Conservation (phyloP, 2,797 vertebrate species). For the Gambusia yucatana region DNA sequence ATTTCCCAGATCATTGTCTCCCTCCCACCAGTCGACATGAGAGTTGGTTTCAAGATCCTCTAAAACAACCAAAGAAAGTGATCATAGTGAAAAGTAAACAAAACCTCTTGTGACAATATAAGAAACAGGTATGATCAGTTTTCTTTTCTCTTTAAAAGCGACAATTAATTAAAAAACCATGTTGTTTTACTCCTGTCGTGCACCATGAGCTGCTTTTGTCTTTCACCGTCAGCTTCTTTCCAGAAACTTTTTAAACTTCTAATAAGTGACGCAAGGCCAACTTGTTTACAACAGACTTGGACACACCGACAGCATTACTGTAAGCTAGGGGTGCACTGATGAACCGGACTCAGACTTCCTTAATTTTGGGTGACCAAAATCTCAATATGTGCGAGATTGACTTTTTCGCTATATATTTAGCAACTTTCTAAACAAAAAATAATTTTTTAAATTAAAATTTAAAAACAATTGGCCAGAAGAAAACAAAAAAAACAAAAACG, state of each 20-base stretch:
- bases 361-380: not conserved
- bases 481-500: not conserved
- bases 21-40: not conserved
- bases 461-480: no score
- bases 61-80: slow-evolving; percentile 8
- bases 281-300: not conserved
- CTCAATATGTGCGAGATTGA: not conserved
- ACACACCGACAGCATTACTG: not conserved
- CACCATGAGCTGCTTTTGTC: no score
- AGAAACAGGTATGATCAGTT: not conserved
- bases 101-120: not conserved
- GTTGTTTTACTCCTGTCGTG: no score
- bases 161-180: no score
- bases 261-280: no score
- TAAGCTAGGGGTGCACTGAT: not conserved
- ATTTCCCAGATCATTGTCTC: slow-evolving; percentile 1
- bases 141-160: no score
- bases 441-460: no score
- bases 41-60: not conserved
- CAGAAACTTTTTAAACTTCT: no score
- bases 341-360: not conserved
- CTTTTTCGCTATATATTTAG: no score
- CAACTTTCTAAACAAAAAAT: not conserved
- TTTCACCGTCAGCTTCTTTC: no score
- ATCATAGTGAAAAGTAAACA: slow-evolving; percentile 11